Evolutionary conservation across 2,888 invertebrate genomes (phyloP), one percentile per base, ranked within the genome.

Genomic region (Seira ritae): DNA sequence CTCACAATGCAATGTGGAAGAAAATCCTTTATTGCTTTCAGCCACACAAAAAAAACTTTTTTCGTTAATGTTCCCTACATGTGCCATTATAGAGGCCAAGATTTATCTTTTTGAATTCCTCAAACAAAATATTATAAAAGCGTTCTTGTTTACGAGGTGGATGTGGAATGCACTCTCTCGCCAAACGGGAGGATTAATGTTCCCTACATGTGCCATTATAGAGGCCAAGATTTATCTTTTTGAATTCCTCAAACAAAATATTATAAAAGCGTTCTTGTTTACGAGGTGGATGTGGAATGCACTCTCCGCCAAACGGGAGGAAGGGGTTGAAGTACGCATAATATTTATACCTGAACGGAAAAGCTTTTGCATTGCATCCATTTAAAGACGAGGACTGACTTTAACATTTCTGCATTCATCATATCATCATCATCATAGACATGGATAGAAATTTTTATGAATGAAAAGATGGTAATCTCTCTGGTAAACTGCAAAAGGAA

Each of bases 11-110:
- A 4, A n/a, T 19, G 24, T 68, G 31, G n/a, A 24, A 15, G n/a
- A 37, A 68, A 66, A n/a, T n/a, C n/a, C n/a, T n/a, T n/a, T n/a
- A n/a, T n/a, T n/a, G 66, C 22, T 66, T 66, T 66, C 66, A 66
- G 22, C 66, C 17, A 17, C 10, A 62, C n/a, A 65, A 8, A 24
- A 66, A 22, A 66, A 66, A 22, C 22, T 66, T 66, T 66, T 10
- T 15, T 12, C 8, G 68, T 24, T 20, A 68, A 66, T 42, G 31
- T 42, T 68, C n/a, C n/a, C 24, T 62, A 66, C 42, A 42, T 42
- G n/a, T n/a, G n/a, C n/a, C 42, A 42, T 42, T 42, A 42, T 12
- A n/a, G n/a, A 42, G 42, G 42, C 6, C 12, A 42, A 42, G 42
- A 42, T 42, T 42, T 42, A 42, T 42, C 42, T 42, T 42, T 42